Base-by-base conservation (phyloP, 2,888 invertebrate species). In the Barypeithes pellucidus region DNA sequence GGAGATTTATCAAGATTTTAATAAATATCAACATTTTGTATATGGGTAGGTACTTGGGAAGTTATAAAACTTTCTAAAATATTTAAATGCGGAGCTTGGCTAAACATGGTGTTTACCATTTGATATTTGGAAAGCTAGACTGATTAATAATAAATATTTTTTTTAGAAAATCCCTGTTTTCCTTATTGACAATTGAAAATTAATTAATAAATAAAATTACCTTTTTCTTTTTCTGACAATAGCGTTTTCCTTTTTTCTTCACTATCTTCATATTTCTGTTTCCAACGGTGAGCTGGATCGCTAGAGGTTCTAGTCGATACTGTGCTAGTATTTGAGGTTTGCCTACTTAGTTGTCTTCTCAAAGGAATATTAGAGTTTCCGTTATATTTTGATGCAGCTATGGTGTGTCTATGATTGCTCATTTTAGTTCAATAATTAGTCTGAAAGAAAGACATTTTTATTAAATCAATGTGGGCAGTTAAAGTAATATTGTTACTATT, bases 141-240 rank as follows among this genome's bases (percentile, higher is more conserved):
- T n/a, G n/a, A n/a, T n/a, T n/a, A n/a, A n/a, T n/a, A n/a, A n/a
- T n/a, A n/a, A n/a, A n/a, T n/a, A n/a, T n/a, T n/a, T n/a, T n/a
- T n/a, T n/a, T n/a, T n/a, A n/a, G n/a, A n/a, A n/a, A n/a, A n/a
- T n/a, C n/a, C n/a, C n/a, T n/a, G n/a, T n/a, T n/a, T n/a, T n/a
- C n/a, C n/a, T n/a, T n/a, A n/a, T n/a, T n/a, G n/a, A n/a, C n/a
- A n/a, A n/a, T n/a, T n/a, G n/a, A n/a, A n/a, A n/a, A n/a, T n/a
- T n/a, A n/a, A n/a, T n/a, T n/a, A n/a, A n/a, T n/a, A n/a, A n/a
- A n/a, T n/a, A n/a, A n/a, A 45, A 36, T 88, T 84, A 93, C 93
- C 90, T 88, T 91, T 91, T 87, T 93, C 93, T 75, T 90, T 89
- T 85, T 92, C 91, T 76, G 90, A 89, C 62, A 93, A 88, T 79